Base-by-base conservation (phyloP, 2,888 invertebrate genomes). In the Amphipyra tragopoginis region DNA sequence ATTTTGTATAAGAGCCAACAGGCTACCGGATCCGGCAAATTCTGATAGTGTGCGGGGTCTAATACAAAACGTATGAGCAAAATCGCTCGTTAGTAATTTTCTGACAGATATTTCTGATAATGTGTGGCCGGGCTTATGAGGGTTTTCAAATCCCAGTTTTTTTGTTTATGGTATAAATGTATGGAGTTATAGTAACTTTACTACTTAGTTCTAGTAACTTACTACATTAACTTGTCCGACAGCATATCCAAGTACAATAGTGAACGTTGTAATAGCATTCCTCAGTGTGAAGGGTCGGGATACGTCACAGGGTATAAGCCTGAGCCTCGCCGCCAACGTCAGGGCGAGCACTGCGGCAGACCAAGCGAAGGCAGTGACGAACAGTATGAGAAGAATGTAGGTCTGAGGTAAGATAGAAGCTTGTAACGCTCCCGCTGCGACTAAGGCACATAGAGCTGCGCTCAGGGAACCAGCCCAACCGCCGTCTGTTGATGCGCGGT, bases 141-240 rank as follows among this genome's bases (percentile, higher is more conserved):
- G 21, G 21, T 21, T 21, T 21, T 21, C 21, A 2, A 21, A 21
- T 21, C 21, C n/a, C 1, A 21, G 21, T 1, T 21, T 21, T 21
- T 21, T 21, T 21, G 3, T 21, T 21, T 21, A 2, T 21, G 21
- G 21, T 21, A 21, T 3, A 21, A 21, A 21, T 21, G 21, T 21
- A 21, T 21, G 3, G 21, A 21, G 21, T 21, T 21, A 21, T 21
- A 21, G 2, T 21, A 21, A 21, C 21, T 21, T 21, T 2, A 21
- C 1, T 21, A 21, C 21, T 21, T 2, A 21, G 21, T 21, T 21
- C 21, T 21, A 21, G 21, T 21, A 21, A 21, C 98, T 96, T 95
- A 98, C 98, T 95, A 98, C 98, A 95, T 98, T 98, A 66, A 98
- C 98, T 95, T 98, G 98, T 51, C 98, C 98, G 70, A 98, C 98